phyloP scores from a whole-genome alignment of 2,797 vertebrate genomes.

The Notamacropus eugenii region DNA sequence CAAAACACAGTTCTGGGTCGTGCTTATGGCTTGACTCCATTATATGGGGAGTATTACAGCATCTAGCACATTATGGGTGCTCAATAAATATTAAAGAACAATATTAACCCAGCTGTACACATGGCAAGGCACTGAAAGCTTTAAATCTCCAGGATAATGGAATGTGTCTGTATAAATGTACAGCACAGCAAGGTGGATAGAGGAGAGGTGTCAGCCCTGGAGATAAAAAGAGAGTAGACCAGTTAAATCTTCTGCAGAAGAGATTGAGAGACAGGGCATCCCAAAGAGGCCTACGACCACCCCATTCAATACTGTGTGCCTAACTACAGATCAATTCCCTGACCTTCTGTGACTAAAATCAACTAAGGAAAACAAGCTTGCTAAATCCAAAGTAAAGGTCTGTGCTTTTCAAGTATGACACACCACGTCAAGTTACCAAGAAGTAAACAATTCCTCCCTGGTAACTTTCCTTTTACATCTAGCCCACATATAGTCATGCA shows the following conservation, averaged over 20 bases:
- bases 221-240: slow-evolving; percentile 48
- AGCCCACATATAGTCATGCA: slow-evolving; percentile 19
- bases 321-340: neutral
- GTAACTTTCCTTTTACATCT: slow-evolving; percentile 22
- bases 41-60: neutral
- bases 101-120: neutral
- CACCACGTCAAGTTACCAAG: slow-evolving; percentile 27
- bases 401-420: slow-evolving; percentile 40
- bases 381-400: neutral
- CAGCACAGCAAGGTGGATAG: slow-evolving; percentile 22
- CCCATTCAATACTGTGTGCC: neutral
- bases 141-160: slow-evolving; percentile 47
- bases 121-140: neutral
- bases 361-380: slow-evolving; percentile 30
- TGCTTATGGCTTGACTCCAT: slow-evolving; percentile 7
- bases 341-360: slow-evolving; percentile 21
- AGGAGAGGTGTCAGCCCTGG: slow-evolving; percentile 43
- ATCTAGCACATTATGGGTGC: neutral
- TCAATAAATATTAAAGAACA: slow-evolving; percentile 38
- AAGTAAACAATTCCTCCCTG: slow-evolving; percentile 40
- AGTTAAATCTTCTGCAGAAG: slow-evolving; percentile 41
- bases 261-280: slow-evolving; percentile 19
- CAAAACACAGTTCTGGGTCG: neutral
- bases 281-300: neutral
- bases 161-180: neutral